Evolutionary conservation across 2,888 invertebrate species (phyloP), one percentile per base, ranked within the genome.

Genomic region (Melanostoma scalare): DNA sequence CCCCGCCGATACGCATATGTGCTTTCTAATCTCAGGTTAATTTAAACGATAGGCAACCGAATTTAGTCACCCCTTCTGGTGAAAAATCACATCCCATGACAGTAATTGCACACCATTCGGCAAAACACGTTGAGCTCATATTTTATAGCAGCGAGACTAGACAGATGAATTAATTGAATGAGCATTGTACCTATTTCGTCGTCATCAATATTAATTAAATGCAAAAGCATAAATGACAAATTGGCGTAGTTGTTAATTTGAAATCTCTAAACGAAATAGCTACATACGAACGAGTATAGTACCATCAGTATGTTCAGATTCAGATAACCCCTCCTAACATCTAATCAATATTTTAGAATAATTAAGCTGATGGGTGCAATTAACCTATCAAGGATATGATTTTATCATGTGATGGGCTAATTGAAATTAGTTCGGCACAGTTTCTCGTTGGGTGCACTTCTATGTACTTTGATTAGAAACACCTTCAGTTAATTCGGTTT

Each of bases 151-250:
- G 38, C 63, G 42, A 38, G 31, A 63, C 63, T 38, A 63, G 50
- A 63, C 31, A 63, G 38, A 30, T 36, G 38, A 63, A 48, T 50
- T 38, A 63, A 50, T 50, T 63, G 48, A 38, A 63, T 38, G 63
- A 63, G 50, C 63, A 31, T 63, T 63, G 63, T 50, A 63, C 30
- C 31, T 63, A 50, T 20, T 30, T 46, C 10, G 33, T 35, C 20
- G 30, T 63, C 63, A 63, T 50, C 63, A 63, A 63, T 63, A 50
- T 50, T 63, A 63, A 63, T 63, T 63, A 63, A 63, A 63, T 63
- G 50, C 50, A 63, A 63, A 50, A 31, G 38, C 63, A 63, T 63
- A 38, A 63, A 63, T 63, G 61, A 63, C 61, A 63, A 63, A 63
- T 63, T n/a, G 63, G 46, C 33, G 6, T 50, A 50, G 30, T n/a